Conservation (phyloP, 1,140 invertebrate genomes). For the Paralvinella palmiformis region DNA sequence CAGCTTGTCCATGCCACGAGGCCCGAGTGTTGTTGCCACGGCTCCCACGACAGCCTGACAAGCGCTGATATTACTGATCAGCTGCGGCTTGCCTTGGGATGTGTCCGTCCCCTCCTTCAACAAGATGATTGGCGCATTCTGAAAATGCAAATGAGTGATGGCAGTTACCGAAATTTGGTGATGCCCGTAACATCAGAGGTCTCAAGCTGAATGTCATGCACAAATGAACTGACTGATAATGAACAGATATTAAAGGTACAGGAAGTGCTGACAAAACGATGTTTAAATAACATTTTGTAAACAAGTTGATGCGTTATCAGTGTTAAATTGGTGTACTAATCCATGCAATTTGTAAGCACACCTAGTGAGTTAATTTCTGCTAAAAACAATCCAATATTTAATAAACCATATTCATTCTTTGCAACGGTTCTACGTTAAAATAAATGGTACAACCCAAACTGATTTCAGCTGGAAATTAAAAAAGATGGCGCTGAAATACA, state of each 20-base stretch:
- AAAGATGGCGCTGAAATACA: no score
- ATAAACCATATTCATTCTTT: no score
- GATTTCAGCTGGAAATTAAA: no score
- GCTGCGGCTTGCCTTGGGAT: constrained; percentile 90
- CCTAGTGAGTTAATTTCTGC: no score
- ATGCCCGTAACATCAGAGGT: not conserved
- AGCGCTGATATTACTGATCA: constrained; percentile 99
- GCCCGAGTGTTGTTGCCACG: constrained; percentile 92
- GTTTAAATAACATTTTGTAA: not conserved
- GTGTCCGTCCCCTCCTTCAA: constrained; percentile 97
- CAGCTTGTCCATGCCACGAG: constrained; percentile 98
- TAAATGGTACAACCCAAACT: no score
- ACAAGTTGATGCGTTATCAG: not conserved
- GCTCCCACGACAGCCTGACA: constrained; percentile 93
- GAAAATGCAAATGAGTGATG: not conserved
- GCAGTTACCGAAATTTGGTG: not conserved
- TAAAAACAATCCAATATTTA: no score
- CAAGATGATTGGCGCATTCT: constrained; percentile 96
- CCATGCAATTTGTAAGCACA: no score
- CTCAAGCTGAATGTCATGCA: not conserved
- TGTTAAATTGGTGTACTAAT: not conserved
- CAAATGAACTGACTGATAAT: not conserved
- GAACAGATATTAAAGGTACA: not conserved
- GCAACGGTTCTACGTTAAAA: no score
- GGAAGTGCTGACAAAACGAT: not conserved